Evolutionary conservation across 2,888 invertebrate species (phyloP), one percentile per base, ranked within the genome.

Genomic region (Limnephilus marmoratus): DNA sequence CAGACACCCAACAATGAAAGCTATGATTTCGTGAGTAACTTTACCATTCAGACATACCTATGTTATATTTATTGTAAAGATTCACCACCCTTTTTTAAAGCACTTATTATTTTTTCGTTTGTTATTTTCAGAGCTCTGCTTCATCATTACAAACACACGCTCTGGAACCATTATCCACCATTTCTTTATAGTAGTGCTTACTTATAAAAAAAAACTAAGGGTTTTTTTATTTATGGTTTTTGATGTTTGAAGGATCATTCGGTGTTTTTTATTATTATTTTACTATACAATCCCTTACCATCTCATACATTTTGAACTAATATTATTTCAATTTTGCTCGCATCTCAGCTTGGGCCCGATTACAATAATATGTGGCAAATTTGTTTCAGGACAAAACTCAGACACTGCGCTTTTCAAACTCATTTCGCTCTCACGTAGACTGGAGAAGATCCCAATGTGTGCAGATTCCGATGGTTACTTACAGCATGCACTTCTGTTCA

Each of bases 401-500:
- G 53, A 93, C 93, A 11, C 81, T 93, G 41, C 91, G 93, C 85
- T 93, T 93, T 49, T 92, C 93, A 15, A 92, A 92, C 45, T 92
- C 92, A 29, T 93, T 92, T 68, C 92, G 93, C 24, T 83, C 86
- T 68, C 91, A 92, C 80, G 85, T 80, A 37, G 91, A 93, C 81
- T 92, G 93, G 90, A 34, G 92, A 13, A 85, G 92, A 31, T 89
- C 93, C 15, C 92, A 92, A 12, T 81, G 37, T 18, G 83, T 85
- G 31, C 92, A 92, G 83, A 80, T 91, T 11, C 93, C 92, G 18
- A 92, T 93, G 91, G 92, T 91, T 11, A 91, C 93, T n/a, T 93
- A 93, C 91, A 93, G 83, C 53, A 88, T 93, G n/a, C 93, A 93
- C 90, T 93, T 93, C 81, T 93, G 92, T 41, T 53, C 91, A 11